Percentiles rank a stretch among this genome's conserved stretches.
Conservation (phyloP, 2,888 invertebrate genomes). For the Blastobasis adustella region DNA sequence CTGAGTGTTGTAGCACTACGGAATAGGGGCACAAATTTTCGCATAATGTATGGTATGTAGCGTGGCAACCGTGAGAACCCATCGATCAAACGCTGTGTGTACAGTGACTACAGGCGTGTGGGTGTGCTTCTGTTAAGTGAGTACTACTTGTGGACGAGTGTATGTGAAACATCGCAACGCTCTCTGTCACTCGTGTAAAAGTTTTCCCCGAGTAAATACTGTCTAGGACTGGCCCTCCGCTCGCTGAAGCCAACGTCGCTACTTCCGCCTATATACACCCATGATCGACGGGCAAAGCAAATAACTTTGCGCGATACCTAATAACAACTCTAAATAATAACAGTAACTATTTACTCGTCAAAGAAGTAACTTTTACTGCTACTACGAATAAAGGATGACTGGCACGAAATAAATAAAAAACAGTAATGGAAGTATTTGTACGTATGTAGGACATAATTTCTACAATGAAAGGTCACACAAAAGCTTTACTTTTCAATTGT, state of each 20-base stretch:
- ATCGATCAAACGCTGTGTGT: conserved; percentile 52
- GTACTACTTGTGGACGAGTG: conserved; percentile 1
- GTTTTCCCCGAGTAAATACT: conserved; percentile 24
- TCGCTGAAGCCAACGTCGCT: too few relatives aligned
- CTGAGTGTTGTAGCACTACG: conserved; percentile 12
- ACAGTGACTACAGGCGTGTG: conserved; percentile 7
- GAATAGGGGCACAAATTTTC: conserved; percentile 22
- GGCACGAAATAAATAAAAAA: too few relatives aligned
- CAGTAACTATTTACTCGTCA: too few relatives aligned
- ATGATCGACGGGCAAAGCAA: too few relatives aligned
- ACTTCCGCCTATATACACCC: conserved; percentile 1
- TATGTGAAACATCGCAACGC: conserved; percentile 20
- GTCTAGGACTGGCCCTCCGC: conserved; percentile 27
- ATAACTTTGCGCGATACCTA: too few relatives aligned
- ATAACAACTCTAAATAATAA: too few relatives aligned
- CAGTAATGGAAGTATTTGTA: too few relatives aligned
- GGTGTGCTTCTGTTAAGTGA: too few relatives aligned
- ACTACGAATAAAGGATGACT: too few relatives aligned
- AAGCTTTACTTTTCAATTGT: conserved; percentile 25
- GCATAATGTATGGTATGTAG: conserved; percentile 33
- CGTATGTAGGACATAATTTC: too few relatives aligned
- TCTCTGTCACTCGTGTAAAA: conserved; percentile 26
- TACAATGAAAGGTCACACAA: too few relatives aligned
- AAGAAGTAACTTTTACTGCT: too few relatives aligned
- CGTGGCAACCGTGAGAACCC: conserved; percentile 44